Evolutionary conservation across 2,113 vertebrate genomes (phyloP).

Genomic region (Leptocoma aspasia): DNA sequence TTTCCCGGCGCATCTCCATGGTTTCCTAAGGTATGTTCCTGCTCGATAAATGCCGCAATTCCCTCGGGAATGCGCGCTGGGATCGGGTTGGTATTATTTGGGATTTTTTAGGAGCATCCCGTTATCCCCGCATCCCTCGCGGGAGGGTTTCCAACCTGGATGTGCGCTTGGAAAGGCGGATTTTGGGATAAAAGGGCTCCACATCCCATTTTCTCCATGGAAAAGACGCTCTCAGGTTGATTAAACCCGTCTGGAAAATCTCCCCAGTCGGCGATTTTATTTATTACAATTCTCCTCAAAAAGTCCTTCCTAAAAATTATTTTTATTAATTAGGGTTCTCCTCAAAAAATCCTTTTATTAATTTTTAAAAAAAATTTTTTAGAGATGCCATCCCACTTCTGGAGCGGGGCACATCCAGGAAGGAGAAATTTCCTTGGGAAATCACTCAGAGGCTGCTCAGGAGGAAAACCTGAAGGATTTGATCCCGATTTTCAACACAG

Average conservation of each 20-base stretch:
- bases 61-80: constrained; percentile 9
- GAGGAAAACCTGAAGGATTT: background rate
- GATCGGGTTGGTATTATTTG: background rate
- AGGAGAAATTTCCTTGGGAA: background rate
- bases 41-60: constrained; percentile 28
- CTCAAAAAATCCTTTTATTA: accelerated
- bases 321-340: background rate
- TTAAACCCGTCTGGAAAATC: background rate
- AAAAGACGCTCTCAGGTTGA: background rate
- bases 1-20: constrained; percentile 15
- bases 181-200: background rate
- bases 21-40: constrained; percentile 47
- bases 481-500: background rate
- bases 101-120: background rate
- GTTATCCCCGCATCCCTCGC: background rate
- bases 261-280: background rate
- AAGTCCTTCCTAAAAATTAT: accelerated
- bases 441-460: background rate
- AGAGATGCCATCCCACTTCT: background rate
- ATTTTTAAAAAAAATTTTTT: background rate
- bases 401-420: accelerated
- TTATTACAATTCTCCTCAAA: background rate
- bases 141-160: background rate
- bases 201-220: background rate
- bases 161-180: background rate